Evolutionary conservation across 1,140 invertebrate genomes (phyloP).

Genomic region (Nephila pilipes): DNA sequence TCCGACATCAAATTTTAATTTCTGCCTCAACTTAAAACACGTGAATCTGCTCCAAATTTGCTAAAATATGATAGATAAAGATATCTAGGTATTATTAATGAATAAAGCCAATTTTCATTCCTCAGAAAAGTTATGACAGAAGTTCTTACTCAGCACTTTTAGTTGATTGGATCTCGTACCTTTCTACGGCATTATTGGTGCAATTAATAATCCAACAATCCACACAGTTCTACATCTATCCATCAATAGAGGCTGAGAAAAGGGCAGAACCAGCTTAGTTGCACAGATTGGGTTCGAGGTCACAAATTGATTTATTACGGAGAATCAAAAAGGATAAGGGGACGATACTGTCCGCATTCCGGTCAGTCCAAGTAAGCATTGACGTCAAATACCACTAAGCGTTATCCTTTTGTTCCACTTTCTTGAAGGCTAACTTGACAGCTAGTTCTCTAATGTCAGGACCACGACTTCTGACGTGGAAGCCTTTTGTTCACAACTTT

Average conservation of each 20-base stretch:
- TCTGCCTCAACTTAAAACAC: too few relatives aligned
- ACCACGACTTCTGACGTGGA: background rate
- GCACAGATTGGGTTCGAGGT: slow-evolving; percentile 63
- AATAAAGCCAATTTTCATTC: too few relatives aligned
- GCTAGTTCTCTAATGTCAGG: slow-evolving; percentile 40
- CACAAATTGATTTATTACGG: slow-evolving; percentile 71
- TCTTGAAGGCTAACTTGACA: slow-evolving; percentile 30
- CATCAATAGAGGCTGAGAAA: slow-evolving; percentile 4
- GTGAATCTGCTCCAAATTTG: too few relatives aligned
- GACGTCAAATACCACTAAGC: slow-evolving; percentile 57
- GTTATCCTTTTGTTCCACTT: slow-evolving; percentile 47
- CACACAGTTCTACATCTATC: background rate
- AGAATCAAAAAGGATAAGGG: slow-evolving; percentile 55
- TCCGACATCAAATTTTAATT: too few relatives aligned
- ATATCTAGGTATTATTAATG: too few relatives aligned
- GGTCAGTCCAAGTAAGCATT: slow-evolving; percentile 18
- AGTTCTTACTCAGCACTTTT: too few relatives aligned
- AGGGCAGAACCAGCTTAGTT: background rate
- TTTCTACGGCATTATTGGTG: background rate
- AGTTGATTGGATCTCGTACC: too few relatives aligned
- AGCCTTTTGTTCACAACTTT: slow-evolving; percentile 26
- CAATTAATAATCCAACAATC: slow-evolving; percentile 47
- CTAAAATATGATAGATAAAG: too few relatives aligned
- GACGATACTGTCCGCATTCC: slow-evolving; percentile 56
- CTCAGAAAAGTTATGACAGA: too few relatives aligned